Evolutionary conservation across 2,797 vertebrate species (phyloP), one percentile per base, ranked within the genome.

Genomic region (Kryptolebias ocellatus): DNA sequence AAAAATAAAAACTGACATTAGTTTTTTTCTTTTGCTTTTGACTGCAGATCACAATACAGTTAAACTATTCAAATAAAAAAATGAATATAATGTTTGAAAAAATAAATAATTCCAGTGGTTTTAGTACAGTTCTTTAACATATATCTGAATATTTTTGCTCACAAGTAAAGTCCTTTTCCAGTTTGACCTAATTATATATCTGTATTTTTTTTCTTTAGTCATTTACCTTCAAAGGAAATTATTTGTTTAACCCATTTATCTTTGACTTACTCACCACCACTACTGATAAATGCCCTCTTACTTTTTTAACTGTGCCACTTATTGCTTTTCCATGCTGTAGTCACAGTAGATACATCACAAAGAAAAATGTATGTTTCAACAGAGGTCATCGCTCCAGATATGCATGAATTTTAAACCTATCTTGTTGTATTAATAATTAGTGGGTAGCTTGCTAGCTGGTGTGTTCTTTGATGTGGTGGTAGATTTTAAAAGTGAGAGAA

Each of bases 191-290:
- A 52, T 88, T 88, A 64, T 53, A 63, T 9, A 47, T 60, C 53
- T 69, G 64, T 78, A 70, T 12, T 54, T 37, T 51, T 57, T 47
- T 24, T 64, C 51, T 85, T 78, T 78, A 80, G 67, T 80, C 54
- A 81, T 86, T 89, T 89, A 83, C 84, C 76, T 83, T 86, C 72
- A 83, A 83, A 84, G 72, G 18, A 66, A 79, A 76, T 78, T 71
- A 79, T 83, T 78, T 86, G 72, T 87, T 89, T 87, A 84, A 86
- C 87, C 79, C 81, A 90, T 89, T 88, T 88, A 88, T 88, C 81
- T 78, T 53, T 2, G 50, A 50, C 75, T 54, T 65, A 64, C 70
- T 81, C 79, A 31, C 80, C 69, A 72, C 67, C 71, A 49, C 77
- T 57, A 63, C 60, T 57, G 83, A 86, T 83, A 87, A 89, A 89